A percentile compares a stretch with the other conserved stretches of the same genome.
These are phyloP conservation scores for Chiloscyllium punctatum DNA, from an alignment of 2,797 vertebrate species.

Conservation along the genomic window DNA sequence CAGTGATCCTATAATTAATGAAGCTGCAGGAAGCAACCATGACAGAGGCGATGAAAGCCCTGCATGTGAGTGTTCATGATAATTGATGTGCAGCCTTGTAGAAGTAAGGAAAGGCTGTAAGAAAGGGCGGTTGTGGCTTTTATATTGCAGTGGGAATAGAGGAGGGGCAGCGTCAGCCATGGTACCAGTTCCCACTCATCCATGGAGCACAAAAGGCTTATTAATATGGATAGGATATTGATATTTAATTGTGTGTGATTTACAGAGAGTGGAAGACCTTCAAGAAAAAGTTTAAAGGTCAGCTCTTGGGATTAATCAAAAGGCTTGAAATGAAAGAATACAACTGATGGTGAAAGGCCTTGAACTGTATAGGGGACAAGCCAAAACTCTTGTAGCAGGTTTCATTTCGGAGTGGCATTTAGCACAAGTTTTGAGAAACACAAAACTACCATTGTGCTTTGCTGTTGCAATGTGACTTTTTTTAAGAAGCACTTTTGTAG, in stretches of 20 bases:
- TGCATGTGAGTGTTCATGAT: slow-evolving; percentile 48
- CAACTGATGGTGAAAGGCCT: background rate
- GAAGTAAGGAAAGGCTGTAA: slow-evolving; percentile 8
- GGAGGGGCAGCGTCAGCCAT: background rate
- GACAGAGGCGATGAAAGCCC: slow-evolving; percentile 45
- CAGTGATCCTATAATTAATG: slow-evolving; percentile 49
- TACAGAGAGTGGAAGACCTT: slow-evolving; percentile 20
- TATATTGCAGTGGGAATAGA: background rate
- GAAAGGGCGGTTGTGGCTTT: background rate
- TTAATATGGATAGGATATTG: slow-evolving; percentile 35
- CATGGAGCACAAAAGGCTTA: slow-evolving; percentile 4
- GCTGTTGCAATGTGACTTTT: background rate
- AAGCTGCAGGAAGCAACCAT: slow-evolving; percentile 46
- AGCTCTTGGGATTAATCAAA: slow-evolving; percentile 29
- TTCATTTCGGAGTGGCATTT: background rate
- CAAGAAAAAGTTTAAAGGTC: slow-evolving; percentile 20
- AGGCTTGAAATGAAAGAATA: slow-evolving; percentile 13
- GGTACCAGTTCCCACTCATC: slow-evolving; percentile 12
- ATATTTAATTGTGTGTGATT: slow-evolving; percentile 37
- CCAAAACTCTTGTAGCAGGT: background rate
- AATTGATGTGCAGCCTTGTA: slow-evolving; percentile 41
- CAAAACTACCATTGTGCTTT: background rate
- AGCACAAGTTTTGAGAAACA: background rate
- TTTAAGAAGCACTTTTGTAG: background rate
- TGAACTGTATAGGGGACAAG: background rate